A percentile compares a stretch with the other conserved stretches of the same genome.
phyloP scores from a whole-genome alignment of 2,797 vertebrate species.

The Trachops cirrhosus region DNA sequence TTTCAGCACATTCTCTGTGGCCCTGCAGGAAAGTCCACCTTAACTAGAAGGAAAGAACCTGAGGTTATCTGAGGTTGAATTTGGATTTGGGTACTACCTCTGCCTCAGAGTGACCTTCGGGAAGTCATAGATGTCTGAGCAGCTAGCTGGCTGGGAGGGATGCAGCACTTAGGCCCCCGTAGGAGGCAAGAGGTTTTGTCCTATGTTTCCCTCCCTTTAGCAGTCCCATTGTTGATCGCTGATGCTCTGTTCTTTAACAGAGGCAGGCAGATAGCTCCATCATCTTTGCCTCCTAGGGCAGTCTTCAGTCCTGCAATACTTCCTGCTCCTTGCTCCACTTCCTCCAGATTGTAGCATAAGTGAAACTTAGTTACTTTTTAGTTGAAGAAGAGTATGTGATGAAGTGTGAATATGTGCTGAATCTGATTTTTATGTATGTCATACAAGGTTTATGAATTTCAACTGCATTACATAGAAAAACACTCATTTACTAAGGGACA shows the following conservation, averaged over 20 bases:
- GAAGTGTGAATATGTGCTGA: not conserved
- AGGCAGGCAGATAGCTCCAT: no score
- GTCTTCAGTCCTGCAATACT: not conserved
- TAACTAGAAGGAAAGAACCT: not conserved
- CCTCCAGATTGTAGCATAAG: not conserved
- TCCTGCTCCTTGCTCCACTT: not conserved
- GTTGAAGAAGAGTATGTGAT: not conserved
- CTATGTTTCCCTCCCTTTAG: not conserved
- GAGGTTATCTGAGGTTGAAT: not conserved
- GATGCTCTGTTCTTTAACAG: not conserved
- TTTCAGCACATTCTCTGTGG: not conserved
- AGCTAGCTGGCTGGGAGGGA: not conserved
- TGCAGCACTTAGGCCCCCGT: not conserved
- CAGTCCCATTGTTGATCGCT: not conserved
- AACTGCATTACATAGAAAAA: not conserved
- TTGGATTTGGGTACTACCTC: not conserved
- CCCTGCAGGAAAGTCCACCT: not conserved
- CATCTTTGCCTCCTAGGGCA: not conserved
- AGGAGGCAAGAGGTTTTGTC: not conserved
- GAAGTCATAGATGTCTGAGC: not conserved
- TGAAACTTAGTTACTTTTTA: not conserved
- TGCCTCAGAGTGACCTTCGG: not conserved
- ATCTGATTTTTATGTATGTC: not conserved
- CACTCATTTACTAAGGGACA: not conserved
- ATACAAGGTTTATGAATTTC: not conserved